These are phyloP conservation scores for Octonoba sinensis DNA, from an alignment of 2,888 invertebrate species.

Conservation along the genomic window DNA sequence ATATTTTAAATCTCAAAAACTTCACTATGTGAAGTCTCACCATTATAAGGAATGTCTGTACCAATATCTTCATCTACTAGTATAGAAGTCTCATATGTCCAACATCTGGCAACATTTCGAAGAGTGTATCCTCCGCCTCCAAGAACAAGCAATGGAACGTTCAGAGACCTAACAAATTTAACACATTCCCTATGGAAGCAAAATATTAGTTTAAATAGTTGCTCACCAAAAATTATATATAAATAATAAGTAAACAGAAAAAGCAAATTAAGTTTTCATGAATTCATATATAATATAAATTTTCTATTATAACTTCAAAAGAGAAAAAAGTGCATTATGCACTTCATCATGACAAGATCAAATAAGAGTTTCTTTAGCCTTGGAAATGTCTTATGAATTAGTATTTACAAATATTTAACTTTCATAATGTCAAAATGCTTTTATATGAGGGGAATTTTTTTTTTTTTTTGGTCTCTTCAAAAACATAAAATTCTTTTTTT, in stretches of 20 bases:
- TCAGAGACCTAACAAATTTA: conserved; percentile 91
- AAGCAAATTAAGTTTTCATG: not conserved
- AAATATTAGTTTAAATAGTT: not conserved
- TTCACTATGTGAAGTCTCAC: conserved; percentile 1
- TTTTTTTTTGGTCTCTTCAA: no score
- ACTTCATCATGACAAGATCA: no score
- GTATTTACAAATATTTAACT: no score
- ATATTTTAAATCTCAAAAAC: no score
- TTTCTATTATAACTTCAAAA: not conserved
- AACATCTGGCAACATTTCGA: conserved; percentile 96
- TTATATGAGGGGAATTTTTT: no score
- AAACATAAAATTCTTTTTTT: no score
- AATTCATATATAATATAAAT: not conserved
- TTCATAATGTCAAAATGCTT: no score
- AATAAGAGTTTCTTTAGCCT: no score
- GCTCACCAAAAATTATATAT: no score
- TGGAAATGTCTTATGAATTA: no score
- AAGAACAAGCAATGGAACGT: conserved; percentile 91
- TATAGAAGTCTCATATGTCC: conserved; percentile 98
- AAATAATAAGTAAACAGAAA: no score
- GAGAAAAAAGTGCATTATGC: no score
- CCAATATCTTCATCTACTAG: conserved; percentile 92
- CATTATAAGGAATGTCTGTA: conserved; percentile 92
- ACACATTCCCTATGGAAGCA: conserved; percentile 83
- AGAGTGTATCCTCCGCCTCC: conserved; percentile 91